Evolutionary conservation across 2,888 invertebrate species (phyloP).

Genomic region (Callyntrura sp.): DNA sequence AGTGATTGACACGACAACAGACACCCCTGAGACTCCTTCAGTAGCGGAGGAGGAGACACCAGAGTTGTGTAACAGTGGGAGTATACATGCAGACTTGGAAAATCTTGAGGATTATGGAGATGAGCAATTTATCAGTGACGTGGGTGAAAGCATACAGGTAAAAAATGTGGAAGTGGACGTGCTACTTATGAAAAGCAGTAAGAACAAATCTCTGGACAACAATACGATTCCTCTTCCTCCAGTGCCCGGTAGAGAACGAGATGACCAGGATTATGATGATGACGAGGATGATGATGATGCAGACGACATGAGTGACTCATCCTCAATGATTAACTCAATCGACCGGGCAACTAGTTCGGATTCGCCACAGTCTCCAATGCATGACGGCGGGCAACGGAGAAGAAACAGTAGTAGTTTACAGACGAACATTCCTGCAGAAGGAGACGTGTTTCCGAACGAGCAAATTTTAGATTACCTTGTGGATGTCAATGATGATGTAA

Average conservation of each 20-base stretch:
- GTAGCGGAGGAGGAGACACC: not conserved
- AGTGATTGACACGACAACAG: not conserved
- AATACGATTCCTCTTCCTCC: too few species aligned
- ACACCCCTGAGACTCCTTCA: not conserved
- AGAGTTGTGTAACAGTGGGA: constrained; percentile 46
- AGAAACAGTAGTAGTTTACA: constrained; percentile 47
- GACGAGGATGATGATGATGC: constrained; percentile 24
- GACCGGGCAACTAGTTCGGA: constrained; percentile 53
- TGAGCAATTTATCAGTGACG: constrained; percentile 57
- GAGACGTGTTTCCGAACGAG: constrained; percentile 55
- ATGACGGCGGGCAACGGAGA: constrained; percentile 47
- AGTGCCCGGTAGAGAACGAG: too few species aligned
- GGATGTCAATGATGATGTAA: constrained; percentile 82
- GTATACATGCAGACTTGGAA: constrained; percentile 50
- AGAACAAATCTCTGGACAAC: not conserved
- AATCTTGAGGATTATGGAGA: constrained; percentile 60
- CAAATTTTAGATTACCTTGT: constrained; percentile 80
- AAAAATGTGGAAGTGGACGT: constrained; percentile 54
- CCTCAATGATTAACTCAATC: constrained; percentile 45
- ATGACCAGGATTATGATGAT: not conserved
- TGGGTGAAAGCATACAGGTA: constrained; percentile 59
- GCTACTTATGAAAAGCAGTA: not conserved
- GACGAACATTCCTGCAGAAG: not conserved
- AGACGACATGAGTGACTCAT: constrained; percentile 39
- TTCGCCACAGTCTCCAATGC: constrained; percentile 8